Conservation (phyloP, 2,113 vertebrate species). For the Centropristis striata region DNA sequence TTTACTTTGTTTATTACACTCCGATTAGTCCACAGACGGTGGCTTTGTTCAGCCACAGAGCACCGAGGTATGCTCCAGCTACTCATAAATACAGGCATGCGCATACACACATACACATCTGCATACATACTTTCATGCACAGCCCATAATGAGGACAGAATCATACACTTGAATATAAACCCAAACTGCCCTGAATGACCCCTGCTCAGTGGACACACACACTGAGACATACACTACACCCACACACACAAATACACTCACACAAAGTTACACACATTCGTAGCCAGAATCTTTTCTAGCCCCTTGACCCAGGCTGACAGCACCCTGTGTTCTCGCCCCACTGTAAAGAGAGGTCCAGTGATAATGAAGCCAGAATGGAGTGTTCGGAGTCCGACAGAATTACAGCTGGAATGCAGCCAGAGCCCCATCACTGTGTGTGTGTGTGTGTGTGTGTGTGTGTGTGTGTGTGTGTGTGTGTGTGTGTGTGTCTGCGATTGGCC, state of each 20-base stretch:
- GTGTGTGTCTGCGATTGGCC: slow-evolving; percentile 19
- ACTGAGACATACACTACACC: not conserved
- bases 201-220: slow-evolving; percentile 2
- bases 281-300: slow-evolving; percentile 32
- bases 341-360: slow-evolving; percentile 46
- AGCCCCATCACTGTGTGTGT: slow-evolving; percentile 43
- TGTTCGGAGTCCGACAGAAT: slow-evolving; percentile 37
- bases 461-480: slow-evolving; percentile 32
- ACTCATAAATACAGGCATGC: slow-evolving; percentile 13
- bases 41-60: slow-evolving; percentile 50
- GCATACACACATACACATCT: not conserved
- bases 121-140: slow-evolving; percentile 15
- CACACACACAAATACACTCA: not conserved
- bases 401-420: slow-evolving; percentile 64
- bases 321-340: slow-evolving; percentile 32
- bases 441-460: slow-evolving; percentile 28
- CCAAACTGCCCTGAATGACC: slow-evolving; percentile 21
- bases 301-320: slow-evolving; percentile 51
- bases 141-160: slow-evolving; percentile 32
- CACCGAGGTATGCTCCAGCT: slow-evolving; percentile 10
- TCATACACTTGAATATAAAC: slow-evolving; percentile 44
- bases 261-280: not conserved
- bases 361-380: slow-evolving; percentile 64
- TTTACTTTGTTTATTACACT: slow-evolving; percentile 71
- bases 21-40: slow-evolving; percentile 65